Conservation (phyloP, 2,888 invertebrate genomes). For the Trachelus stipa region DNA sequence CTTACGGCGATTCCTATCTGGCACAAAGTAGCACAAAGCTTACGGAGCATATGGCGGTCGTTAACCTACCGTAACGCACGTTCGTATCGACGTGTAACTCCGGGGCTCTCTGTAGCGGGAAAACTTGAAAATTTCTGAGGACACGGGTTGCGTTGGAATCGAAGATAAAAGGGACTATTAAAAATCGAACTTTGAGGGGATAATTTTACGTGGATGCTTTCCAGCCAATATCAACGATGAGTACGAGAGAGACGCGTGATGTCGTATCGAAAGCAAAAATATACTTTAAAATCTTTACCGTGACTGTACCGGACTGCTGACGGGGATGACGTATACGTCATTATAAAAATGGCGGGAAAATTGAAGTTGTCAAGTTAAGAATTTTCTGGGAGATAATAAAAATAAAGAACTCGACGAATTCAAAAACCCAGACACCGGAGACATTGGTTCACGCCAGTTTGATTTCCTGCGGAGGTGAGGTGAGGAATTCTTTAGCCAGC, state of each 20-base stretch:
- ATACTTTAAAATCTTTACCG: no score
- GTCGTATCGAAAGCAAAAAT: no score
- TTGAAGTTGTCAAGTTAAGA: background rate
- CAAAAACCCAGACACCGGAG: conserved; percentile 23
- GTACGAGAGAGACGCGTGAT: no score
- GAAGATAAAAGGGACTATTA: no score
- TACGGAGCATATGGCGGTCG: background rate
- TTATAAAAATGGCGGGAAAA: background rate
- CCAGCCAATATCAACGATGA: no score
- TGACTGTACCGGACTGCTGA: background rate
- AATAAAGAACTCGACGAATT: background rate
- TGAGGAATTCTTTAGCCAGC: conserved; percentile 42
- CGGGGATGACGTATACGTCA: background rate
- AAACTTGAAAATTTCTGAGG: no score
- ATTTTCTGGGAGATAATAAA: background rate
- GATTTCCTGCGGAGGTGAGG: conserved; percentile 24
- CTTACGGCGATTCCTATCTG: background rate
- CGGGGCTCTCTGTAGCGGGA: no score
- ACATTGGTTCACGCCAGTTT: conserved; percentile 35
- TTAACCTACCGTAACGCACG: background rate
- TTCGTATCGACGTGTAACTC: background rate
- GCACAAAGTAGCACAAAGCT: background rate
- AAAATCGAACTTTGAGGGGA: no score
- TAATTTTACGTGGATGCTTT: no score
- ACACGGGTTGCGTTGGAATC: no score